A percentile compares a stretch with the other conserved stretches of the same genome.
phyloP scores from a whole-genome alignment of 2,113 vertebrate species.

The human (Homo sapiens) region DNA sequence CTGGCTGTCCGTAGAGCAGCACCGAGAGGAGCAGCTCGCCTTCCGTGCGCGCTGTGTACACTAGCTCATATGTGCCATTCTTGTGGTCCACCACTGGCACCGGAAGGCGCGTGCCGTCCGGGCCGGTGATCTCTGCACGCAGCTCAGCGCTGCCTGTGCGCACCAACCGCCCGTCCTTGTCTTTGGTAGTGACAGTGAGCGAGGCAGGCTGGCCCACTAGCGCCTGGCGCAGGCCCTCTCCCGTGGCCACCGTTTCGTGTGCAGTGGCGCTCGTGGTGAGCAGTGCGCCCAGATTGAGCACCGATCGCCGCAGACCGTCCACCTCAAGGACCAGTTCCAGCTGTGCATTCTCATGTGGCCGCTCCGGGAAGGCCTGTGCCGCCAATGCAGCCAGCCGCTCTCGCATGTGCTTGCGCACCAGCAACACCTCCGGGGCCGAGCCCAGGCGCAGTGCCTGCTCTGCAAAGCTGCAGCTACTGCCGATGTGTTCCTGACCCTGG shows the following conservation, averaged over 20 bases:
- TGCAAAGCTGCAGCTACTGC: conserved; percentile 95
- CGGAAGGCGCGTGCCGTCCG: conserved; percentile 84
- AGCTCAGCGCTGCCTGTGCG: conserved; percentile 92
- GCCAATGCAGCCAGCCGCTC: conserved; percentile 93
- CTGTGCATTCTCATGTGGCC: conserved; percentile 94
- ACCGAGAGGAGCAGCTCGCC: conserved; percentile 92
- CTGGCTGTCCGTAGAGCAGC: conserved; percentile 92
- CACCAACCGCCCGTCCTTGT: conserved; percentile 94
- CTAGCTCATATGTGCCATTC: conserved; percentile 96
- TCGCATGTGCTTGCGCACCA: conserved; percentile 97
- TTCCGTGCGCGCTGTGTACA: conserved; percentile 90
- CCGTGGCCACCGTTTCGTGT: conserved; percentile 94
- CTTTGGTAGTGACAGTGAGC: conserved; percentile 96
- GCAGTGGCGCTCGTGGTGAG: conserved; percentile 94
- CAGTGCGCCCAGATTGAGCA: conserved; percentile 95
- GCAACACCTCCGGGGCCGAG: conserved; percentile 92
- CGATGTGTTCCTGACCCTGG: conserved; percentile 95
- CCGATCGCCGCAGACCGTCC: conserved; percentile 92
- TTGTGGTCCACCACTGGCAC: conserved; percentile 93
- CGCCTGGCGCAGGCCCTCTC: conserved; percentile 94
- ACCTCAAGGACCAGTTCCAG: conserved; percentile 94
- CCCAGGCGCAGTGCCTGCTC: conserved; percentile 96
- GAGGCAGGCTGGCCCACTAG: conserved; percentile 93
- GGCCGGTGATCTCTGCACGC: conserved; percentile 86
- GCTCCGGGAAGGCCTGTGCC: conserved; percentile 89